These are phyloP conservation scores for Crypturellus tataupa DNA, from an alignment of 2,797 vertebrate species.

Conservation along the genomic window DNA sequence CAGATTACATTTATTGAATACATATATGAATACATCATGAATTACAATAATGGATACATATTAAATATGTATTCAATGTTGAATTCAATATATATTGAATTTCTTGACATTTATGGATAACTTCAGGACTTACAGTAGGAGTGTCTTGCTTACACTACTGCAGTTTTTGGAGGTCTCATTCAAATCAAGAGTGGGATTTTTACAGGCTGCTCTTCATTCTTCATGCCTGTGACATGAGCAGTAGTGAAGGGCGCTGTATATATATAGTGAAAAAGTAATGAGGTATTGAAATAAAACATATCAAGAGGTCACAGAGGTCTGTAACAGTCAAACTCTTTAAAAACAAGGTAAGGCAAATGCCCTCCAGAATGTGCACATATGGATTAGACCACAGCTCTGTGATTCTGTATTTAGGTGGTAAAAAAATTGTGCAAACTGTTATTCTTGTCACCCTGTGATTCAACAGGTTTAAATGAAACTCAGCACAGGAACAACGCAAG, in stretches of 20 bases:
- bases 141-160: not conserved
- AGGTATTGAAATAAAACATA: not conserved
- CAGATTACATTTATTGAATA: not conserved
- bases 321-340: not conserved
- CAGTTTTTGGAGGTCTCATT: not conserved
- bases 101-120: not conserved
- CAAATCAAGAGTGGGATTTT: not conserved
- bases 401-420: not conserved
- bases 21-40: too few relatives aligned
- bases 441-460: not conserved
- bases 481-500: accelerated
- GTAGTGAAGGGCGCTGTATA: not conserved
- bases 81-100: not conserved
- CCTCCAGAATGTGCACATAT: too few relatives aligned
- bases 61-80: too few relatives aligned
- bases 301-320: not conserved
- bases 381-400: not conserved
- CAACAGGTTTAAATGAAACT: not conserved
- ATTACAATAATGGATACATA: too few relatives aligned
- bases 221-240: not conserved
- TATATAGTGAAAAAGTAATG: not conserved
- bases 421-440: not conserved
- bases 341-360: not conserved
- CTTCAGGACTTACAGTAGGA: not conserved
- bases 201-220: not conserved